A percentile compares a stretch with the other conserved stretches of the same genome.
These are phyloP conservation scores for Salmo trutta DNA, from an alignment of 2,797 vertebrate genomes.

Conservation along the genomic window DNA sequence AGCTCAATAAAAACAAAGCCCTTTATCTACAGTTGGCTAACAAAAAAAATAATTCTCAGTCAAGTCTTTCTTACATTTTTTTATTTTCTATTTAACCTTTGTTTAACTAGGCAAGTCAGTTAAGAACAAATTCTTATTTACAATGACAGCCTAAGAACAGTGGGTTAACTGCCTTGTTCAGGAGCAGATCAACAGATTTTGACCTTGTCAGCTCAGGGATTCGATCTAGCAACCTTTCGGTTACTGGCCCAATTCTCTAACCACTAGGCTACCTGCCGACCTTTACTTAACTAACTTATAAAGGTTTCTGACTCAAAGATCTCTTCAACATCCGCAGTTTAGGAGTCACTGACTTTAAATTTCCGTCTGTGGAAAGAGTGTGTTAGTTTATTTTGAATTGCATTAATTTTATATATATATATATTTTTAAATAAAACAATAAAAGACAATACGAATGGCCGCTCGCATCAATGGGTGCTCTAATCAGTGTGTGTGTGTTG, in stretches of 20 bases:
- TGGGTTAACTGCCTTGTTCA: too few relatives aligned
- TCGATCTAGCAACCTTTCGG: too few relatives aligned
- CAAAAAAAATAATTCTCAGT: slow-evolving; percentile 4
- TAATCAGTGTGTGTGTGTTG: neutral
- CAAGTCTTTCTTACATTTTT: neutral
- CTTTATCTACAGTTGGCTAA: slow-evolving; percentile 5
- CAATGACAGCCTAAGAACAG: too few relatives aligned
- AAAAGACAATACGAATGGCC: too few relatives aligned
- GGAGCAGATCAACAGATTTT: too few relatives aligned
- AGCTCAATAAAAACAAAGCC: slow-evolving; percentile 3
- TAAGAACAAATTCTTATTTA: too few relatives aligned
- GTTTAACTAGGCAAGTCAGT: too few relatives aligned
- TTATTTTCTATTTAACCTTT: too few relatives aligned
- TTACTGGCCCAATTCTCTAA: too few relatives aligned
- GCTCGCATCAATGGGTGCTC: neutral
- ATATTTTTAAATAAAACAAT: neutral
- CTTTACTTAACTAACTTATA: slow-evolving; percentile 4
- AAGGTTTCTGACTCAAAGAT: slow-evolving; percentile 57
- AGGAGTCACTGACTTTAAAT: slow-evolving; percentile 58
- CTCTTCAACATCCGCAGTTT: slow-evolving; percentile 45
- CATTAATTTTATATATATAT: too few relatives aligned
- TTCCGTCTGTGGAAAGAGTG: slow-evolving; percentile 58
- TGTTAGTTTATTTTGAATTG: slow-evolving; percentile 9
- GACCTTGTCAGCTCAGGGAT: too few relatives aligned
- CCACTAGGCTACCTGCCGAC: too few relatives aligned